Evolutionary conservation across 37 sponge, comb jelly and placozoan species (phyloP).

Genomic region (Agelas oroides): DNA sequence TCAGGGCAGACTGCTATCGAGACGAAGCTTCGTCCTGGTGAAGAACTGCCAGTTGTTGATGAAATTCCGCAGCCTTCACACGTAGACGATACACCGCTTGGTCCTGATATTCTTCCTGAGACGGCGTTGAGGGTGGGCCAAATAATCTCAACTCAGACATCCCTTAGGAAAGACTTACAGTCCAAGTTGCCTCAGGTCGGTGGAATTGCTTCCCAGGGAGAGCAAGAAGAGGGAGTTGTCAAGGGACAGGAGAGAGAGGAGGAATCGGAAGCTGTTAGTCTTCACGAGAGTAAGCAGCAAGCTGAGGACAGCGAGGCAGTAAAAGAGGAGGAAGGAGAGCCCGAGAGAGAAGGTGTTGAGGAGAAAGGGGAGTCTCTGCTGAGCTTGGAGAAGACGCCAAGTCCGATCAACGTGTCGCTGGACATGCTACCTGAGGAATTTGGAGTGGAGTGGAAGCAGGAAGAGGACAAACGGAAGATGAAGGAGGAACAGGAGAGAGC

Average conservation of each 20-base stretch:
- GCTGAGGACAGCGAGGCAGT: not conserved
- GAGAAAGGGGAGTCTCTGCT: not conserved
- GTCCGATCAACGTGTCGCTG: not conserved
- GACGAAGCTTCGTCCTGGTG: not conserved
- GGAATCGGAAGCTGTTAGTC: not conserved
- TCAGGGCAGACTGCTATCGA: no score
- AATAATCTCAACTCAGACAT: conserved; percentile 25
- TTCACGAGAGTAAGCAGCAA: not conserved
- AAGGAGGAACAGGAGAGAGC: conserved; percentile 19
- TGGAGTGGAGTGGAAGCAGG: conserved; percentile 11
- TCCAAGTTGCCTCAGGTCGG: conserved; percentile 10
- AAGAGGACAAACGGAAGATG: conserved; percentile 16
- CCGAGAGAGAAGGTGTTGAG: not conserved
- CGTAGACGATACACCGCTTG: conserved; percentile 9
- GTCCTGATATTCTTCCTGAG: not conserved
- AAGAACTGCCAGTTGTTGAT: not conserved
- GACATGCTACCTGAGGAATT: conserved; percentile 5
- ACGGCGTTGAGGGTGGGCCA: conserved; percentile 10
- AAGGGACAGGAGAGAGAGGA: not conserved
- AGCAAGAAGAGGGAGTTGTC: not conserved
- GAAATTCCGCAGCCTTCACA: not conserved
- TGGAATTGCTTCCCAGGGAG: not conserved
- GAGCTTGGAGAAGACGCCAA: not conserved
- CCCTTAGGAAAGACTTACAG: conserved; percentile 30
- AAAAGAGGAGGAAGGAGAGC: not conserved